Conservation (phyloP, 2,113 vertebrate genomes). For the Triplophysa dalaica region DNA sequence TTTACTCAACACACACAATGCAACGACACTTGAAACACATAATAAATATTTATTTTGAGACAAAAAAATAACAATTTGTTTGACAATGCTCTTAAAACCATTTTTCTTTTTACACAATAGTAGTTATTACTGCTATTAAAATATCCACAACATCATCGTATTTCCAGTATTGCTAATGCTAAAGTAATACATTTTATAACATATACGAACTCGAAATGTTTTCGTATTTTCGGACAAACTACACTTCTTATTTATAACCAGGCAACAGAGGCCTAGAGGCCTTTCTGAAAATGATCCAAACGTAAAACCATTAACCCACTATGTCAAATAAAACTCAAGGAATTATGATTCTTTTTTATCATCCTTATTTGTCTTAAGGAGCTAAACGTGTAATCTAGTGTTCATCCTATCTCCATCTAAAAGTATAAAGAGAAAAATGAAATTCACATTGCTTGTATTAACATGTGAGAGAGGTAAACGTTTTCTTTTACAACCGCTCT, state of each 20-base stretch:
- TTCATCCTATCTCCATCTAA: not conserved
- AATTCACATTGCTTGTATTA: not conserved
- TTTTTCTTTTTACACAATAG: slow-evolving; percentile 62
- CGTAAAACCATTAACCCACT: slow-evolving; percentile 15
- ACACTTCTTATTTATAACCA: slow-evolving; percentile 46
- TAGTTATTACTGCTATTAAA: slow-evolving; percentile 60
- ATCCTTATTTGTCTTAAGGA: not conserved
- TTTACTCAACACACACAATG: not conserved
- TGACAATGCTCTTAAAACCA: slow-evolving; percentile 66
- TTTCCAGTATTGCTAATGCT: slow-evolving; percentile 62
- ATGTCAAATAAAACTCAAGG: slow-evolving; percentile 15
- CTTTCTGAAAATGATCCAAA: slow-evolving; percentile 43
- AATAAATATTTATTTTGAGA: slow-evolving; percentile 75
- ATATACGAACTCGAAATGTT: slow-evolving; percentile 38
- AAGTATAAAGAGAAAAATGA: too few species aligned
- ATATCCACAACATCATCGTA: slow-evolving; percentile 52
- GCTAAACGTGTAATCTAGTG: slow-evolving; percentile 1
- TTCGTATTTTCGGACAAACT: slow-evolving; percentile 48
- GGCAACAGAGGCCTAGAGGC: slow-evolving; percentile 38
- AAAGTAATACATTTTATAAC: slow-evolving; percentile 52
- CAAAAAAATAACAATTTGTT: slow-evolving; percentile 68
- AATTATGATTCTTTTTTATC: not conserved
- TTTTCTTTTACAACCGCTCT: slow-evolving; percentile 12
- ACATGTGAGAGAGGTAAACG: slow-evolving; percentile 2
- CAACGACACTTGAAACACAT: slow-evolving; percentile 66